A percentile compares a stretch with the other conserved stretches of the same genome.
Evolutionary conservation across 1,140 invertebrate genomes (phyloP).

Genomic region (Drosophila saltans): DNA sequence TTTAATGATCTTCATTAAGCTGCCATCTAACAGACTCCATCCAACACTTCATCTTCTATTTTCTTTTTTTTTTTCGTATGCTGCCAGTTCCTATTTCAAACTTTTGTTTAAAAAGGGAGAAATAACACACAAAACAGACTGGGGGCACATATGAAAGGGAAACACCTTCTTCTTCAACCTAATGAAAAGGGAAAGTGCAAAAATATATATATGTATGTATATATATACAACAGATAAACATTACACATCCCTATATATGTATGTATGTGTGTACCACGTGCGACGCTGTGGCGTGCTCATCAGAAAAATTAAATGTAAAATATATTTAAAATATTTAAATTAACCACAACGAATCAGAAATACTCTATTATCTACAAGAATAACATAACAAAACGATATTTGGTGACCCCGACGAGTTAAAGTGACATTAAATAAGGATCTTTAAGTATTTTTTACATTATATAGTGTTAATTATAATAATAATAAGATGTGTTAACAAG

Average conservation of each 20-base stretch:
- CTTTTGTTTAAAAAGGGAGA: conserved; percentile 20
- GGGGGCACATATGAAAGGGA: conserved; percentile 11
- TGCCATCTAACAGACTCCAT: conserved; percentile 6
- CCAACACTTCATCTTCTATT: conserved; percentile 15
- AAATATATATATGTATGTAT: conserved; percentile 7
- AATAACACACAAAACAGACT: conserved; percentile 13
- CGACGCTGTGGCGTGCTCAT: conserved; percentile 12
- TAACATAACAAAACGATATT: not conserved
- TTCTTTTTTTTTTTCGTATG: too few relatives aligned
- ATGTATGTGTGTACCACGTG: not conserved
- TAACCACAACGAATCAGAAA: not conserved
- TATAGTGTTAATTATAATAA: too few relatives aligned
- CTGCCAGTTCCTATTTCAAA: conserved; percentile 32
- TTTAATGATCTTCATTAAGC: conserved; percentile 22
- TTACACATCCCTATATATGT: not conserved
- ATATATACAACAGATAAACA: conserved; percentile 11
- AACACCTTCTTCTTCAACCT: conserved; percentile 16
- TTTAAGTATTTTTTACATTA: too few relatives aligned
- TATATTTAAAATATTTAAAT: conserved; percentile 34
- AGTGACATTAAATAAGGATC: too few relatives aligned
- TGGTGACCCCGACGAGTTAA: too few relatives aligned
- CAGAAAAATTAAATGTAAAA: conserved; percentile 55
- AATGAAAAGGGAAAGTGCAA: conserved; percentile 59
- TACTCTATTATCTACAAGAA: not conserved
- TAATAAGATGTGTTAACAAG: too few relatives aligned